Conservation (phyloP, 1,140 invertebrate genomes). For the Drusus annulatus region DNA sequence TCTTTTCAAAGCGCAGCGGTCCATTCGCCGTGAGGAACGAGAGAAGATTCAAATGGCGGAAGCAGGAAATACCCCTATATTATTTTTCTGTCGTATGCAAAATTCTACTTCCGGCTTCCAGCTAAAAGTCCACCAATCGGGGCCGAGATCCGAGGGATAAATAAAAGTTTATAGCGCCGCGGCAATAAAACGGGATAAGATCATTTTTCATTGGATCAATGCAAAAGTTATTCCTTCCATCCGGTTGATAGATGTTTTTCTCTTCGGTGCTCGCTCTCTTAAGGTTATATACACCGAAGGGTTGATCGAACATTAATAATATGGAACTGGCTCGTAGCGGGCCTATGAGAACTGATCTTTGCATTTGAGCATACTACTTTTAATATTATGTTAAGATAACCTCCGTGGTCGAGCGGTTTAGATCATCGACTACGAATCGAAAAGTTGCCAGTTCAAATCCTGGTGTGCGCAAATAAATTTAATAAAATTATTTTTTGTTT, state of each 20-base stretch:
- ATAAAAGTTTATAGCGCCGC: slow-evolving; percentile 57
- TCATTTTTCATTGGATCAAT: slow-evolving; percentile 58
- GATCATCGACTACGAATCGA: too few relatives aligned
- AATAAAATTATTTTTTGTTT: too few relatives aligned
- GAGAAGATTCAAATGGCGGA: slow-evolving; percentile 8
- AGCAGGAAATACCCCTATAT: slow-evolving; percentile 45
- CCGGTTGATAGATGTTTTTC: slow-evolving; percentile 55
- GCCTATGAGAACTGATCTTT: neutral
- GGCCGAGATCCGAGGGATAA: slow-evolving; percentile 50
- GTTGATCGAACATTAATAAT: slow-evolving; percentile 17
- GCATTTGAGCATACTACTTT: neutral
- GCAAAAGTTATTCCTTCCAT: slow-evolving; percentile 55
- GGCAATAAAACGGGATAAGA: slow-evolving; percentile 58
- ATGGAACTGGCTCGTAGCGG: neutral
- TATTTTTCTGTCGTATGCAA: slow-evolving; percentile 54
- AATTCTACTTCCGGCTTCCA: slow-evolving; percentile 46
- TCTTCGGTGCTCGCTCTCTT: neutral
- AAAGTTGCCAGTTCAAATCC: too few relatives aligned
- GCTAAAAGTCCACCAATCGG: slow-evolving; percentile 44
- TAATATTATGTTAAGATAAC: too few relatives aligned
- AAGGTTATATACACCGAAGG: neutral
- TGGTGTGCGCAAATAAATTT: too few relatives aligned
- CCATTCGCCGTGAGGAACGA: slow-evolving; percentile 31
- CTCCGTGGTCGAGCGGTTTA: too few relatives aligned
- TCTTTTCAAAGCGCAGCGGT: slow-evolving; percentile 10